Evolutionary conservation across 2,888 invertebrate species (phyloP).

Genomic region (Rhimphoctona megacephalus): DNA sequence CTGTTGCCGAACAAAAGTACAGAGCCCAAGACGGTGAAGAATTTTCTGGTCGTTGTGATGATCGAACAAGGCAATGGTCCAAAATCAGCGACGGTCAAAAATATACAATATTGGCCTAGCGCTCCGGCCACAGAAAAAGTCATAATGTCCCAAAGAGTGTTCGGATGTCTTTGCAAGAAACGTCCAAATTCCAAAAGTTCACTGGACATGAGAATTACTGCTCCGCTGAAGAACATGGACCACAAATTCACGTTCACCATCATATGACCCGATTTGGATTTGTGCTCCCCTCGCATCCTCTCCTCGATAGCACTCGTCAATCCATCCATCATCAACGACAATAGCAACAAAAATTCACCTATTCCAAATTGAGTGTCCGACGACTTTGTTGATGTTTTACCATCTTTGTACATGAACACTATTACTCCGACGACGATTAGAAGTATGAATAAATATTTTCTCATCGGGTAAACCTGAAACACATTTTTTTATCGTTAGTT

Average conservation of each 20-base stretch:
- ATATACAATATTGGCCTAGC: constrained; percentile 98
- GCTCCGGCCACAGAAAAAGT: constrained; percentile 94
- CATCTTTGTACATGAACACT: constrained; percentile 97
- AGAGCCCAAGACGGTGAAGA: constrained; percentile 98
- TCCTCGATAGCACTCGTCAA: constrained; percentile 95
- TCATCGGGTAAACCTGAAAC: constrained; percentile 90
- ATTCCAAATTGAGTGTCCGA: constrained; percentile 87
- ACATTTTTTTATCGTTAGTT: constrained; percentile 66
- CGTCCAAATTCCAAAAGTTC: constrained; percentile 92
- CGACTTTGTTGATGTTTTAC: constrained; percentile 85
- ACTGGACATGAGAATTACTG: constrained; percentile 92
- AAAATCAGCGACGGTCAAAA: constrained; percentile 95
- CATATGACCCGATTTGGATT: constrained; percentile 95
- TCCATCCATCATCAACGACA: constrained; percentile 97
- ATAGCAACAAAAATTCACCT: constrained; percentile 92
- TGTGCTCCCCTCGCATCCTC: constrained; percentile 93
- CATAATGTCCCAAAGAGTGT: constrained; percentile 90
- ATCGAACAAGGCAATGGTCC: constrained; percentile 98
- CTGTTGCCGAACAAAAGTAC: constrained; percentile 96
- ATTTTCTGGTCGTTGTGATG: constrained; percentile 98
- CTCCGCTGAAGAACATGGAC: constrained; percentile 91
- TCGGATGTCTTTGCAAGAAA: constrained; percentile 93
- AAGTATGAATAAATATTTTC: constrained; percentile 95
- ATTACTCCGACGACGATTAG: constrained; percentile 97
- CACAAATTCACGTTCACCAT: constrained; percentile 96